Base-by-base conservation (phyloP, 2,888 invertebrate species). In the Portevinia maculata region DNA sequence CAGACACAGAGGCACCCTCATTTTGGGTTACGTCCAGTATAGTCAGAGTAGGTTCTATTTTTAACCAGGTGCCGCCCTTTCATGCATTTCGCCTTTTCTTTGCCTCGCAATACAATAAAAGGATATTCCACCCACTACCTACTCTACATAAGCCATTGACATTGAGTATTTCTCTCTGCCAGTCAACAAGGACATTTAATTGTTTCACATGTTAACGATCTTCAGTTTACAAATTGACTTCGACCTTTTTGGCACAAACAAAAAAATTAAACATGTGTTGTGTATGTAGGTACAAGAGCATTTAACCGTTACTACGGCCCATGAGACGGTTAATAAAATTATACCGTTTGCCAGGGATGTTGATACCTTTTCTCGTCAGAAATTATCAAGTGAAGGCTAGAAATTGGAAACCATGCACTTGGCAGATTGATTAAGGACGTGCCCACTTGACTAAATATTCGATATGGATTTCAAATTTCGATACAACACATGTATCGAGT, bases 371-470 rank as follows among this genome's bases (percentile, higher is more conserved):
- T 3, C 19, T 3, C 9, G 13, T 44, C 19, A 1, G 3, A 8
- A 8, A 34, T 11, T 34, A n/a, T 9, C 34, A 11, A 34, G 34
- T 34, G 34, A 8, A 34, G 13, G n/a, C 13, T 13, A 17, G 13
- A 17, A 41, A 53, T 44, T 34, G 44, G 44, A 21, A 55, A 17
- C 34, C 41, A 30, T 64, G 55, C 37, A 64, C 28, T 64, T 64
- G 60, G 34, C 60, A 69, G 53, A 6, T 4, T 15, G 28, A 15
- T 24, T 13, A 4, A 5, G 41, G 30, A 41, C 28, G 28, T 39
- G 11, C n/a, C 34, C 15, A 62, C 37, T 69, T 48, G 32, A 70
- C 19, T 70, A 7, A n/a, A n/a, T 34, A 70, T 64, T 78, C 50
- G 19, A 64, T 62, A 59, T 65, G 32, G 52, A 78, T 52, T 44